These are phyloP conservation scores for Zosterops lateralis DNA, from an alignment of 2,113 vertebrate species.

Conservation along the genomic window DNA sequence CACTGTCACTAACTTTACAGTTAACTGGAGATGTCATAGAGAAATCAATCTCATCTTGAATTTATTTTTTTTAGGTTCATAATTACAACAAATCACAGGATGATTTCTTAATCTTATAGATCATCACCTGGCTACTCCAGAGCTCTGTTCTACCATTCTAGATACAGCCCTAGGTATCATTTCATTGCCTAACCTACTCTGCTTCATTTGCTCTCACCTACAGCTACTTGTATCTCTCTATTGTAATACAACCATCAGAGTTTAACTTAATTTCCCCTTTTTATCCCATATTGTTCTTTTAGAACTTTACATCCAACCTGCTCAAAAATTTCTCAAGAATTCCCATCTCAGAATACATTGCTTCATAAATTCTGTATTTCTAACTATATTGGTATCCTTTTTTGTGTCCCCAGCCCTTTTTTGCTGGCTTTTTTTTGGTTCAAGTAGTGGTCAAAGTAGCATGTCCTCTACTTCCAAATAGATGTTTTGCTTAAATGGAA, in stretches of 20 bases:
- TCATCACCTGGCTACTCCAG: neutral
- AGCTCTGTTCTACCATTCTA: neutral
- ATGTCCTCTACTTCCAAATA: neutral
- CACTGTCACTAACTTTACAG: neutral
- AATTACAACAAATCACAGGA: neutral
- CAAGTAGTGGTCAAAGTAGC: neutral
- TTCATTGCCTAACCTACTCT: neutral
- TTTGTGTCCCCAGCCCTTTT: neutral
- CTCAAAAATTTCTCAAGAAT: neutral
- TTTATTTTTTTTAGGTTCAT: neutral
- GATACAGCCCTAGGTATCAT: neutral
- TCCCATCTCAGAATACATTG: neutral
- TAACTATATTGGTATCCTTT: neutral
- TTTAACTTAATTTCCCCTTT: neutral
- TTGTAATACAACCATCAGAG: neutral
- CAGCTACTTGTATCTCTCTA: neutral
- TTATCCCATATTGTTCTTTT: neutral
- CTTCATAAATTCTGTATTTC: neutral
- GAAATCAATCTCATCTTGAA: neutral
- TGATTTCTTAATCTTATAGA: neutral
- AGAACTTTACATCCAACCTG: neutral
- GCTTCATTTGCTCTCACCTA: neutral
- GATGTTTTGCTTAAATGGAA: neutral
- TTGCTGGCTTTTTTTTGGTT: neutral
- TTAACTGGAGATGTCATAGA: neutral